phyloP scores from a whole-genome alignment of 2,888 invertebrate species.

The Dioctria linearis region DNA sequence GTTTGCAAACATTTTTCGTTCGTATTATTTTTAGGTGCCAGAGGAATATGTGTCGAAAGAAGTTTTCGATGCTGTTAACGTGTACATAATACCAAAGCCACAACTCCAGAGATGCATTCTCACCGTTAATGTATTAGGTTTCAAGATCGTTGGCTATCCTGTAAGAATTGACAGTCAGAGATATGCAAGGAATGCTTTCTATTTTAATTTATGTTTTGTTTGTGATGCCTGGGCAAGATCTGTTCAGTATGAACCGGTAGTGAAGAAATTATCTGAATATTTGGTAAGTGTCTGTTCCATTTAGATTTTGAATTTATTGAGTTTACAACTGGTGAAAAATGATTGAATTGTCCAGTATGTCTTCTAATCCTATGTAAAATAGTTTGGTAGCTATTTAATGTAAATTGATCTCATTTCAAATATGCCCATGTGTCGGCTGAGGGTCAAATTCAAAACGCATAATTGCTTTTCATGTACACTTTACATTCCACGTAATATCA shows the following conservation, averaged over 20 bases:
- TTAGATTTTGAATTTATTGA: too few relatives aligned
- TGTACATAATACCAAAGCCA: slow-evolving; percentile 95
- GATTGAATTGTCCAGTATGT: too few relatives aligned
- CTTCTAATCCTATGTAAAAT: too few relatives aligned
- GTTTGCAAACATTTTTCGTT: slow-evolving; percentile 43
- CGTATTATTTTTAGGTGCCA: slow-evolving; percentile 77
- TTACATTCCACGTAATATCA: too few relatives aligned
- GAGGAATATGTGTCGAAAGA: slow-evolving; percentile 93
- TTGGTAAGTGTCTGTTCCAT: slow-evolving; percentile 73
- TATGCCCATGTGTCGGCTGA: too few relatives aligned
- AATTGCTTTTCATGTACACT: too few relatives aligned
- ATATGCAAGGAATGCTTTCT: slow-evolving; percentile 93
- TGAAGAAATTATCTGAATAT: slow-evolving; percentile 94
- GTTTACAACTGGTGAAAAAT: too few relatives aligned
- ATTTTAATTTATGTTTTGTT: slow-evolving; percentile 96
- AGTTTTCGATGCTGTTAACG: slow-evolving; percentile 92
- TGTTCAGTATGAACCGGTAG: slow-evolving; percentile 93
- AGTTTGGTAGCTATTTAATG: too few relatives aligned
- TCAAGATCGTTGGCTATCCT: slow-evolving; percentile 94
- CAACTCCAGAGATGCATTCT: slow-evolving; percentile 91
- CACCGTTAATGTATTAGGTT: slow-evolving; percentile 85
- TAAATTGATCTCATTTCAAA: too few relatives aligned
- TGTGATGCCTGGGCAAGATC: slow-evolving; percentile 92
- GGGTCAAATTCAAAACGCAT: too few relatives aligned
- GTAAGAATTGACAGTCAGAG: slow-evolving; percentile 90